A percentile compares a stretch with the other conserved stretches of the same genome.
Conservation (phyloP, 2,797 vertebrate genomes). For the Rhynchonycteris naso region DNA sequence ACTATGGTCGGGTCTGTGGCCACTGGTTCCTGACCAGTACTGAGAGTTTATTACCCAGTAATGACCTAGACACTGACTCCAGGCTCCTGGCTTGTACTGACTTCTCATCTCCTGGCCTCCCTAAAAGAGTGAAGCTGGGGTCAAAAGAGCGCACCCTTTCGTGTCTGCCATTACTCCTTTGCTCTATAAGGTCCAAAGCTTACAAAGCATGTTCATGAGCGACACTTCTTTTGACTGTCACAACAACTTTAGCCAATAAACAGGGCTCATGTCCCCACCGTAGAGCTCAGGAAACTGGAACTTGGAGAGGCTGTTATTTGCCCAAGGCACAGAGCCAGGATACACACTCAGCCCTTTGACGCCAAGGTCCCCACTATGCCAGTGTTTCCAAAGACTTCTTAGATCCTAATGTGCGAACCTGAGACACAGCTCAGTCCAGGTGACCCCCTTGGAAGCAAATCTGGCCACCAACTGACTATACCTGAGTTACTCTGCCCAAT, state of each 20-base stretch:
- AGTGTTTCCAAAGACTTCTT: not conserved
- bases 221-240: not conserved
- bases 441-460: not conserved
- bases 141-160: not conserved
- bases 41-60: not conserved
- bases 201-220: not conserved
- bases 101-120: not conserved
- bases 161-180: not conserved
- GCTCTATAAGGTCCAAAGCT: not conserved
- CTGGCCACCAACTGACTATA: not conserved
- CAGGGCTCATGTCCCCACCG: not conserved
- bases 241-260: not conserved
- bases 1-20: not conserved
- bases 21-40: not conserved
- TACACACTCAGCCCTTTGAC: not conserved
- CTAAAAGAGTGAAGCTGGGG: not conserved
- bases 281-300: conserved; percentile 7
- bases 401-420: not conserved
- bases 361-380: not conserved
- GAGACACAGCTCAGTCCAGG: not conserved
- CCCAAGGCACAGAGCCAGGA: not conserved
- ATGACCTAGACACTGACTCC: not conserved
- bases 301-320: not conserved
- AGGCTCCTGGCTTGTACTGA: not conserved
- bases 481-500: not conserved